Base-by-base conservation (phyloP, 2,113 vertebrate genomes). In the Oreochromis aureus region DNA sequence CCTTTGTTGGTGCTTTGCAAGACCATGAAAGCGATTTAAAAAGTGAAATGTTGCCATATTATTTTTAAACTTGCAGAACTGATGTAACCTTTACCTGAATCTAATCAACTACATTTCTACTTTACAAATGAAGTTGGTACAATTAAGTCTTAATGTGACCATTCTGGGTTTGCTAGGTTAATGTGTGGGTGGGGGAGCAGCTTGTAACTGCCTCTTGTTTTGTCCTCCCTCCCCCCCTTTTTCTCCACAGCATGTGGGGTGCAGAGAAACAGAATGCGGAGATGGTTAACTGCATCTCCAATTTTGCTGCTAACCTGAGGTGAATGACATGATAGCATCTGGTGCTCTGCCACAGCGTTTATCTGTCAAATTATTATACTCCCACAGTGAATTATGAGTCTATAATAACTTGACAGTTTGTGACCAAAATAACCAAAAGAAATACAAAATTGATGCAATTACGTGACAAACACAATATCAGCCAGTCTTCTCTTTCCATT, bases 211-310 rank as follows among this genome's bases (percentile, higher is more conserved):
- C 86, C 91, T 91, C 84, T 86, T 93, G 86, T 94, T 88, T 86
- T 85, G 85, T 87, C 87, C 92, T 71, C 91, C 89, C 80, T 18
- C 58, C 73, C 41, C 69, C 71, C 58, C 92, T 55, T 92, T 96
- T 82, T 96, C 89, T 96, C 94, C 92, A 94, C 96, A 96, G 96
- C 95, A 96, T 96, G 95, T 97, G 96, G 96, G 95, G 96, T 91
- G 94, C 95, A 93, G 96, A 96, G 85, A 96, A 96, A 92, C 96
- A 96, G 92, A 96, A 92, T 90, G 95, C 92, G 71, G 96, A 96
- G 92, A 96, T 96, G 96, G 93, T 93, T 95, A 96, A 95, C 96
- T 96, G 96, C 95, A 95, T 96, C 95, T 97, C 96, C 94, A 94
- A 89, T 94, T 95, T 96, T 89, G 95, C 95, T 61, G 94, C 96